Evolutionary conservation across 2,113 vertebrate species (phyloP).

Genomic region (Uropsilus gracilis): DNA sequence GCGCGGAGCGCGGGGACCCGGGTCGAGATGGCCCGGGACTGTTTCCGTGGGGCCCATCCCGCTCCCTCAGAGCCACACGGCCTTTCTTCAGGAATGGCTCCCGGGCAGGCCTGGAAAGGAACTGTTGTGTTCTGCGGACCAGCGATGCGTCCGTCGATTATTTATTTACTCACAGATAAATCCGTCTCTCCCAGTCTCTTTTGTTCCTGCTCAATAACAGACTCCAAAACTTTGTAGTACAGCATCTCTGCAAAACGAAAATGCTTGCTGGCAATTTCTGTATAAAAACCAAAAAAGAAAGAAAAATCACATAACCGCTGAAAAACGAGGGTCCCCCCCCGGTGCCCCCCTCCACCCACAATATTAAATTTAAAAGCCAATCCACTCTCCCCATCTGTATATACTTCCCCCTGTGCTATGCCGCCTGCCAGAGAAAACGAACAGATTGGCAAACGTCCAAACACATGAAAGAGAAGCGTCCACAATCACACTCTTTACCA

Average conservation of each 20-base stretch:
- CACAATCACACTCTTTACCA: slow-evolving; percentile 18
- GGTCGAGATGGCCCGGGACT: neutral
- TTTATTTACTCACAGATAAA: slow-evolving; percentile 92
- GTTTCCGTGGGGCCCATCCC: neutral
- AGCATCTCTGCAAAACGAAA: slow-evolving; percentile 93
- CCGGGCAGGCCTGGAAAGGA: neutral
- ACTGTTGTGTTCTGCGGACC: neutral
- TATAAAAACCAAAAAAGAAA: slow-evolving; percentile 60
- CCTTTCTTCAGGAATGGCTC: neutral
- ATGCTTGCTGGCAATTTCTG: slow-evolving; percentile 92
- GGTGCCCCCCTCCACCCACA: neutral
- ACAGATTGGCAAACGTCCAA: neutral
- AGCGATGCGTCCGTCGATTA: neutral
- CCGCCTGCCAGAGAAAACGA: slow-evolving; percentile 31
- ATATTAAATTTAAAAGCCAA: slow-evolving; percentile 51
- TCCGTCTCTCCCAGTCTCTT: slow-evolving; percentile 92
- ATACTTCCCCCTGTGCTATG: neutral
- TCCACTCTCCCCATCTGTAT: neutral
- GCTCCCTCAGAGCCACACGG: neutral
- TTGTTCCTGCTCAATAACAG: slow-evolving; percentile 93
- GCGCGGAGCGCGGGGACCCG: neutral
- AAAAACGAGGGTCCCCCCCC: neutral
- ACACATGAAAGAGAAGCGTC: neutral
- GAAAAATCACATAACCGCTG: neutral
- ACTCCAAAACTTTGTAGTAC: slow-evolving; percentile 95